phyloP scores from a whole-genome alignment of 2,888 invertebrate genomes.

The Helleia helle region DNA sequence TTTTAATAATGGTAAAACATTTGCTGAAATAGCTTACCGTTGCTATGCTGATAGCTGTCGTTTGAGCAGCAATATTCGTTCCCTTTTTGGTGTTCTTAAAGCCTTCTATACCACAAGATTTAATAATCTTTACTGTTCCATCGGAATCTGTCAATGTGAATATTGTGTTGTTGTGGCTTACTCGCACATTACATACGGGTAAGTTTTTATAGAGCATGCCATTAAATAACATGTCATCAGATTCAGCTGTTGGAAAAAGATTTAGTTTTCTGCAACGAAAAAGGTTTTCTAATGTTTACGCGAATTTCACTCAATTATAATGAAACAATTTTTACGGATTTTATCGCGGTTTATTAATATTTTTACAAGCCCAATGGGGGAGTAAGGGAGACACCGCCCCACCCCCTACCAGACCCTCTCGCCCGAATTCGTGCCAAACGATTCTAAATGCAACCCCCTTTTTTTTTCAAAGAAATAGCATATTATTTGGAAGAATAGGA shows the following conservation, averaged over 20 bases:
- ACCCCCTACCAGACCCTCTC: no score
- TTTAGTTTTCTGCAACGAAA: conserved; percentile 75
- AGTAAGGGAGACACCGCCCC: no score
- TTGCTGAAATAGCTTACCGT: no score
- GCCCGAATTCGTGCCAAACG: no score
- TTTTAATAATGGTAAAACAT: no score
- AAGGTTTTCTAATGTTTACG: no score
- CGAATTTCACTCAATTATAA: no score
- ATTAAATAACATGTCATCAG: conserved; percentile 81
- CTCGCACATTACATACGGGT: conserved; percentile 87
- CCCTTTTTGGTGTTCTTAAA: conserved; percentile 97
- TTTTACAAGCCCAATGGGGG: no score
- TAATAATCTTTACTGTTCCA: conserved; percentile 76
- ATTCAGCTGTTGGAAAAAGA: conserved; percentile 82
- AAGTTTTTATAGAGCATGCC: conserved; percentile 85
- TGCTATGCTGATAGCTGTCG: conserved; percentile 88
- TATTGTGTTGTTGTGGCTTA: conserved; percentile 92
- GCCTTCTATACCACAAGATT: conserved; percentile 92
- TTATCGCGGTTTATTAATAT: no score
- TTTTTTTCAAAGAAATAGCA: no score
- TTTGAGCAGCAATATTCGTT: conserved; percentile 97
- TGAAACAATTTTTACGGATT: no score
- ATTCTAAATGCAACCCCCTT: no score
- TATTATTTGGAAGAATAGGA: background rate
- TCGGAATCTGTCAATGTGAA: conserved; percentile 80